These are phyloP conservation scores for Drosophila carrolli DNA, from an alignment of 1,140 invertebrate genomes.

Conservation along the genomic window DNA sequence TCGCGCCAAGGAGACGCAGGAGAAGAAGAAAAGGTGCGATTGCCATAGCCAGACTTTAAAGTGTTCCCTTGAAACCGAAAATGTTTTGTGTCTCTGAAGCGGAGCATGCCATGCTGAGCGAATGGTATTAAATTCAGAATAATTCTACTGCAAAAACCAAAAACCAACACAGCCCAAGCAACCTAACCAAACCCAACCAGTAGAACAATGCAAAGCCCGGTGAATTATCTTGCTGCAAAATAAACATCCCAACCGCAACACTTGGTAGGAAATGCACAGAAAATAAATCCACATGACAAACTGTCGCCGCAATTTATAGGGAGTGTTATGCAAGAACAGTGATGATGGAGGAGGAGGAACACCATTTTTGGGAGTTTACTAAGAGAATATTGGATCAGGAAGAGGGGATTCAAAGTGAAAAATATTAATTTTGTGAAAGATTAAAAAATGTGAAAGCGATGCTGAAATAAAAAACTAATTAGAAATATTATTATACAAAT, in stretches of 20 bases:
- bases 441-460: not conserved
- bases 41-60: conserved; percentile 8
- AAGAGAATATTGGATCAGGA: conserved; percentile 5
- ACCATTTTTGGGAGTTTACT: not conserved
- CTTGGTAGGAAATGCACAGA: conserved; percentile 38
- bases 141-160: conserved; percentile 23
- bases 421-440: not conserved
- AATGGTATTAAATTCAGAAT: conserved; percentile 70
- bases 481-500: too few relatives aligned
- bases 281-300: conserved; percentile 45
- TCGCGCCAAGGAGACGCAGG: conserved; percentile 81
- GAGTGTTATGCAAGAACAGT: conserved; percentile 34
- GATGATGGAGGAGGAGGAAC: not conserved
- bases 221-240: conserved; percentile 19
- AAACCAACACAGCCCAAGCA: not conserved
- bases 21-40: conserved; percentile 83
- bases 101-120: conserved; percentile 71
- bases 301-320: conserved; percentile 22
- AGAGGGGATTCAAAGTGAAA: not conserved
- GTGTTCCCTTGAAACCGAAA: conserved; percentile 4
- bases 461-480: too few relatives aligned
- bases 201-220: conserved; percentile 19
- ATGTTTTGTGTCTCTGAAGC: conserved; percentile 70
- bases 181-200: not conserved
- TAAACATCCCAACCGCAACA: conserved; percentile 31